Base-by-base conservation (phyloP, 2,113 vertebrate species). In the Stigmatopora nigra region DNA sequence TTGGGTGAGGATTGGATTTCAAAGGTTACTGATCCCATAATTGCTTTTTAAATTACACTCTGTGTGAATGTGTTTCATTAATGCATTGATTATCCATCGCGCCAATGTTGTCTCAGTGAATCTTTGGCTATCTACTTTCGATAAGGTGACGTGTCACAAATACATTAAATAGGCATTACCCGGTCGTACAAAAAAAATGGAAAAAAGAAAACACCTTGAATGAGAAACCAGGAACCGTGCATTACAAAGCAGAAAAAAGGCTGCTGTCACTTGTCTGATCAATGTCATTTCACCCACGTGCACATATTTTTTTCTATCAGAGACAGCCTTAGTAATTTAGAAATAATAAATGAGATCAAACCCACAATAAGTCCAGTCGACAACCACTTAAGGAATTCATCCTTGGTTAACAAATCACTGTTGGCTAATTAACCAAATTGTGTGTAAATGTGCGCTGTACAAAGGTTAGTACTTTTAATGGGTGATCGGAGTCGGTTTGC, bases 11-110 rank as follows among this genome's bases (percentile, higher is more conserved):
- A 83, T 82, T 81, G 81, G 78, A 84, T 86, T 87, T 80, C 84
- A 88, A 87, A 86, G 84, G 86, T 87, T 83, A 84, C 71, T 70
- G 76, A 84, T 84, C 78, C 82, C 78, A 73, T 85, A 86, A 86
- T 86, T 85, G 83, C 81, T 88, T 88, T 31, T 88, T 88, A 86
- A 86, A 88, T 88, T 84, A 83, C 78, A 78, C 82, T 77, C 68
- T 61, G 60, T 74, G 70, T 70, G 71, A 86, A 70, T 64, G 48
- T 9, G 71, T 79, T 78, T 79, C 86, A 83, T 83, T 88, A 85
- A 79, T 82, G 72, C 82, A 79, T 86, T 84, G 82, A 85, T 86
- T 79, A 85, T 85, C 76, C 72, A 78, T 83, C 63, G 64, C 61
- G 67, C 72, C 75, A 72, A 75, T 78, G 78, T 70, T 81, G 80